phyloP scores from a whole-genome alignment of 2,797 vertebrate species.

The Argentina silus region DNA sequence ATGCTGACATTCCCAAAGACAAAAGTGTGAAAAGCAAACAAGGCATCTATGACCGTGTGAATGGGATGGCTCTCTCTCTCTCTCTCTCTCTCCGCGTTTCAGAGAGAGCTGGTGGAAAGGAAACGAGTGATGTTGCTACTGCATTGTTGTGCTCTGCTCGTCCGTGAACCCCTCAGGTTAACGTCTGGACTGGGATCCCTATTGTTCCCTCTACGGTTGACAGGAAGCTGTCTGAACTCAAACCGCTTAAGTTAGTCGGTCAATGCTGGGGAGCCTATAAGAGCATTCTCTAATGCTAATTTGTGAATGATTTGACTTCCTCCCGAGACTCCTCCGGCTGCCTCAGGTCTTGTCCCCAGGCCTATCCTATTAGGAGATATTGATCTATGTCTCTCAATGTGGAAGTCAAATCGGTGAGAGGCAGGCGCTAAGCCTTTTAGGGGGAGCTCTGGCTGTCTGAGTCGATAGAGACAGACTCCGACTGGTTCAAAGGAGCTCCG shows the following conservation, averaged over 20 bases:
- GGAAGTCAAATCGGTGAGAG: conserved; percentile 5
- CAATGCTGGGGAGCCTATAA: neutral
- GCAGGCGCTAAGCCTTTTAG: conserved; percentile 16
- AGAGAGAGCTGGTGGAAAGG: neutral
- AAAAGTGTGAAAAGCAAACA: conserved; percentile 6
- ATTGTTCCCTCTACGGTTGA: neutral
- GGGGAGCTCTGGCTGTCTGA: conserved; percentile 22
- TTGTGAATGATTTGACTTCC: conserved; percentile 15
- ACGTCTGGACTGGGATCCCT: neutral
- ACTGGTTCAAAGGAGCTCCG: conserved; percentile 30
- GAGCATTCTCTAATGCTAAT: neutral
- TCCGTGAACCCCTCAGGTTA: neutral
- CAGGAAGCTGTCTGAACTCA: neutral
- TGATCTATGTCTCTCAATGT: conserved; percentile 32
- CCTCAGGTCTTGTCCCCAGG: neutral
- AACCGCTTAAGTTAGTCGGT: neutral
- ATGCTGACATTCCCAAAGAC: neutral
- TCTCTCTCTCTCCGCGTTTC: neutral
- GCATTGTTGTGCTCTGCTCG: neutral
- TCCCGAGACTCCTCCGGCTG: neutral
- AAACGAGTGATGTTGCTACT: neutral
- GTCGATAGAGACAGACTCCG: conserved; percentile 33
- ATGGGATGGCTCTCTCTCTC: neutral
- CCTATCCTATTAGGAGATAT: conserved; percentile 23
- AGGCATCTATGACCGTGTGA: no score